A percentile compares a stretch with the other conserved stretches of the same genome.
phyloP scores from a whole-genome alignment of 2,113 vertebrate species.

The Anhinga rufa region DNA sequence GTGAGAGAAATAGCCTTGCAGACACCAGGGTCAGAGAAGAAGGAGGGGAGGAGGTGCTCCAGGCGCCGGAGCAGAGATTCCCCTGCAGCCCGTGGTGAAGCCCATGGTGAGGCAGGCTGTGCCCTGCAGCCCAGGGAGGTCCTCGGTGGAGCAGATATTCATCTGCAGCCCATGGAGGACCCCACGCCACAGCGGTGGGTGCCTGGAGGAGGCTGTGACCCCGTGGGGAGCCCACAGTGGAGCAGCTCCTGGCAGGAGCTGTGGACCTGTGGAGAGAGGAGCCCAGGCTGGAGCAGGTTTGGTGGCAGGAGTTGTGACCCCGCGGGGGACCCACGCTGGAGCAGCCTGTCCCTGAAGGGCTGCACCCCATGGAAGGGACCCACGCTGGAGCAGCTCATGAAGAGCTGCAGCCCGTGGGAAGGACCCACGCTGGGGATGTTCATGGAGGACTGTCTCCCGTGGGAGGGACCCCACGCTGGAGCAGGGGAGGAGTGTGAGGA shows the following conservation, averaged over 20 bases:
- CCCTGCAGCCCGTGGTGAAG: background rate
- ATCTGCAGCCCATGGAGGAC: background rate
- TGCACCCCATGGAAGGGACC: background rate
- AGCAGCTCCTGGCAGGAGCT: background rate
- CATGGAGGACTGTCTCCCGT: background rate
- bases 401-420: background rate
- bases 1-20: background rate
- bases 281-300: background rate
- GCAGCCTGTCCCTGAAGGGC: background rate
- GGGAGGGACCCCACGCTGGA: background rate
- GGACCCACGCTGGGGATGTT: background rate
- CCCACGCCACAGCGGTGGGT: background rate
- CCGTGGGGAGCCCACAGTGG: background rate
- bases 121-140: background rate
- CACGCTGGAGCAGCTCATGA: background rate
- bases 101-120: background rate
- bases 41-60: background rate
- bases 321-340: background rate
- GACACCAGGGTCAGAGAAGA: background rate
- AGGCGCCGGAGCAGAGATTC: background rate
- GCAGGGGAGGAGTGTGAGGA: background rate
- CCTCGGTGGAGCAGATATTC: background rate
- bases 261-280: background rate
- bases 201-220: background rate
- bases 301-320: too few relatives aligned